Conservation (phyloP, 2,113 vertebrate genomes). For the Lota lota region DNA sequence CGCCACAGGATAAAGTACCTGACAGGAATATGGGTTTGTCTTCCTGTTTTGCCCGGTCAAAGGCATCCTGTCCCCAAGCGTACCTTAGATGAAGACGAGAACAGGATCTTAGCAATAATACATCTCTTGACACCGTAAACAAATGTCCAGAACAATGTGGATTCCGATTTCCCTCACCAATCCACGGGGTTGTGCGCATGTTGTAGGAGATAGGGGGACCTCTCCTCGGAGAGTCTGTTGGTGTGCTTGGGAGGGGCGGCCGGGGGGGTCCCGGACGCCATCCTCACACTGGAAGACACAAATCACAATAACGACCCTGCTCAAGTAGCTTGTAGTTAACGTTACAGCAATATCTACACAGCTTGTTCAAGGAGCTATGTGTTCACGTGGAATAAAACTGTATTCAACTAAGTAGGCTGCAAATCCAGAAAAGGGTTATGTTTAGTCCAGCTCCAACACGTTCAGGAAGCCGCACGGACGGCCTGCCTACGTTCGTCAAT, state of each 20-base stretch:
- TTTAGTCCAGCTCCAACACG: no score
- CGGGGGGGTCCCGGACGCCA: constrained; percentile 71
- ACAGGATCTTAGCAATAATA: neutral
- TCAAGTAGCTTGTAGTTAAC: neutral
- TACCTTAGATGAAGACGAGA: constrained; percentile 68
- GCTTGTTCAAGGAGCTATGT: no score
- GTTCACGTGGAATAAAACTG: neutral
- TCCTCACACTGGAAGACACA: constrained; percentile 65
- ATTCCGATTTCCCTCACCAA: constrained; percentile 75
- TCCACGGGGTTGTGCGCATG: constrained; percentile 94
- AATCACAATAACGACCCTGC: neutral
- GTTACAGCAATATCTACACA: no score
- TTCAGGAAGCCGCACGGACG: no score
- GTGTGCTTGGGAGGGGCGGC: constrained; percentile 45
- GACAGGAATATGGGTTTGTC: constrained; percentile 93
- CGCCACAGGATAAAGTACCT: constrained; percentile 75
- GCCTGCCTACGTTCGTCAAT: no score
- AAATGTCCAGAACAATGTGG: neutral
- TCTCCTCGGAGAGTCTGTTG: constrained; percentile 84
- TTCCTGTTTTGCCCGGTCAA: constrained; percentile 86
- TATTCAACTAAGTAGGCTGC: neutral
- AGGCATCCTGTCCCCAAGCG: constrained; percentile 91
- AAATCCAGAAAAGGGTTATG: no score
- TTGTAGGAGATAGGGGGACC: constrained; percentile 88
- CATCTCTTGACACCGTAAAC: neutral